phyloP scores from a whole-genome alignment of 2,797 vertebrate species.

The Etheostoma perlongum region DNA sequence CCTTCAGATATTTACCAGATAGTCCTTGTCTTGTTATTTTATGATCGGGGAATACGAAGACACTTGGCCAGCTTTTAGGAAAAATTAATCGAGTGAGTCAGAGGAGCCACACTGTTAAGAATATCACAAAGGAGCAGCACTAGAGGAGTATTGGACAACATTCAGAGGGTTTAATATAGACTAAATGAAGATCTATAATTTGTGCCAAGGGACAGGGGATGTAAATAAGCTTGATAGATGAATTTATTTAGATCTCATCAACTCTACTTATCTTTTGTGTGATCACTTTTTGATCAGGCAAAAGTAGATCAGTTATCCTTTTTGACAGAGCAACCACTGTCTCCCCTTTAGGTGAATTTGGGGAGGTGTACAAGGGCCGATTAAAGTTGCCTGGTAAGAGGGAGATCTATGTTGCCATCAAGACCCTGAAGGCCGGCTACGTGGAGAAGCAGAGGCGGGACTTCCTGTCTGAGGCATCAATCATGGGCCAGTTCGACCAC shows the following conservation, averaged over 20 bases:
- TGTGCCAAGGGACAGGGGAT: slow-evolving; percentile 32
- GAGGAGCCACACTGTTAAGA: slow-evolving; percentile 44
- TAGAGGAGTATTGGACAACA: slow-evolving; percentile 46
- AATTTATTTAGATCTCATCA: slow-evolving; percentile 44
- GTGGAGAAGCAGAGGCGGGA: slow-evolving; percentile 97
- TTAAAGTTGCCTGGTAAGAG: slow-evolving; percentile 96
- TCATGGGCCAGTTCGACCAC: slow-evolving; percentile 99
- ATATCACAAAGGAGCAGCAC: slow-evolving; percentile 45
- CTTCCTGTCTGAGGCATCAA: slow-evolving; percentile 97
- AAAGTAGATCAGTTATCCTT: slow-evolving; percentile 24
- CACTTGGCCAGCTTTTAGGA: slow-evolving; percentile 49
- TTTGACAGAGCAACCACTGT: slow-evolving; percentile 15
- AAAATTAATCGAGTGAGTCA: slow-evolving; percentile 54
- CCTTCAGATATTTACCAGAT: slow-evolving; percentile 68
- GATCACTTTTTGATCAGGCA: slow-evolving; percentile 16
- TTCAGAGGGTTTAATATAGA: slow-evolving; percentile 47
- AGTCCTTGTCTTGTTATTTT: slow-evolving; percentile 49
- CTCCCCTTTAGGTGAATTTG: slow-evolving; percentile 93
- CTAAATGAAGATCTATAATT: slow-evolving; percentile 42
- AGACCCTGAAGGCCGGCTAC: slow-evolving; percentile 97
- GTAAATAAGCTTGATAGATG: slow-evolving; percentile 39
- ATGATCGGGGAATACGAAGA: slow-evolving; percentile 58
- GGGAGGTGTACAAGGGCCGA: slow-evolving; percentile 98
- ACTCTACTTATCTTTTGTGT: slow-evolving; percentile 32
- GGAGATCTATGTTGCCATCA: slow-evolving; percentile 98